Base-by-base conservation (phyloP, 2,888 invertebrate species). In the Clivina fossor region DNA sequence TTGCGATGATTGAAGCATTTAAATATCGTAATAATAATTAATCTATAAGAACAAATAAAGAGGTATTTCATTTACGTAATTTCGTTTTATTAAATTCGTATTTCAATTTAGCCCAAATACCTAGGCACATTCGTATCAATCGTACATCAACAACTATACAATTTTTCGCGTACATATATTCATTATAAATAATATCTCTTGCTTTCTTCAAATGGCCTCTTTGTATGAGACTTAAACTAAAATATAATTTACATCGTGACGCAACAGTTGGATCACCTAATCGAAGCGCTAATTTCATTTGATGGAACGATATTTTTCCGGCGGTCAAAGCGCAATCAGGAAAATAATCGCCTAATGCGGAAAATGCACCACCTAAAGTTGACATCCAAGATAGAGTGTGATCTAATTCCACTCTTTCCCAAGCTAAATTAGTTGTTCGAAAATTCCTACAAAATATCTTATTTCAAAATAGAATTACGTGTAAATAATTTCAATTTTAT, bases 291-390 rank as follows among this genome's bases (percentile, higher is more conserved):
- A 97, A 76, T 66, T 80, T 80, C 59, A 95, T 80, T 70, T 98
- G 97, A 59, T 86, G 80, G 13, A 85, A 47, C 8, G 96, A 94
- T 71, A 95, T 94, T 69, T 84, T 83, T 0, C 92, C 93, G 22
- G 97, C 97, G 66, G 86, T 86, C 66, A 87, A 80, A 9, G 96
- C 95, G 77, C 87, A 92, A 66, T 83, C 76, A 48, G 79, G 76
- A 72, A 87, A 88, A 67, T 90, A 85, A 69, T 97, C 96, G 1
- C 97, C 98, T 49, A 98, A 78, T 1, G 96, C 91, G 2, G 97
- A 97, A 73, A 91, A 97, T 1, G 94, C 97, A 40, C 97, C 97
- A 2, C 97, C 98, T 11, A 98, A 79, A 1, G 98, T 97, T 15
- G 96, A 97, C 18, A 98, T 74, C 93, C 95, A 95, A 13, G 94